phyloP scores from a whole-genome alignment of 2,888 invertebrate species.

The Dynastes maya region DNA sequence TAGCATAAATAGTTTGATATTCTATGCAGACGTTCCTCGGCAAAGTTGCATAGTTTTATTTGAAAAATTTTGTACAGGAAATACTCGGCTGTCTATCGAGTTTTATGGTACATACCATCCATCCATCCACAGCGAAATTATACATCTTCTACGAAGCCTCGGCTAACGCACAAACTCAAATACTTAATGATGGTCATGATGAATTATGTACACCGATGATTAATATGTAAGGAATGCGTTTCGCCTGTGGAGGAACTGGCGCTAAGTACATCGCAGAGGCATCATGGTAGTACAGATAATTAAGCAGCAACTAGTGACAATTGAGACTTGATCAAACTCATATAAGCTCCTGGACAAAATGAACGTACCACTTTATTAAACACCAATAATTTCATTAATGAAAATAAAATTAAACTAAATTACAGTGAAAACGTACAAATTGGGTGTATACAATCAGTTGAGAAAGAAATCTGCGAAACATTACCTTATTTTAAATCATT shows the following conservation, averaged over 20 bases:
- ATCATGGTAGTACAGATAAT: neutral
- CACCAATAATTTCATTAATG: too few relatives aligned
- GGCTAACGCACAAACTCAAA: neutral
- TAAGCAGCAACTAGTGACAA: neutral
- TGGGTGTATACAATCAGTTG: too few relatives aligned
- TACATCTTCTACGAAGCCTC: neutral
- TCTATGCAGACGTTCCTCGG: neutral
- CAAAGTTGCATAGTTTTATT: neutral
- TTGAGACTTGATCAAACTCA: too few relatives aligned
- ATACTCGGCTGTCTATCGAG: constrained; percentile 8
- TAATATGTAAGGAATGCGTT: neutral
- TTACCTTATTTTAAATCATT: too few relatives aligned
- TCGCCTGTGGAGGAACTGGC: neutral
- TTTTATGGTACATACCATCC: neutral
- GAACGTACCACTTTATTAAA: too few relatives aligned
- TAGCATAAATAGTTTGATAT: neutral
- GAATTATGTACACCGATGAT: neutral
- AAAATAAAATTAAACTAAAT: too few relatives aligned
- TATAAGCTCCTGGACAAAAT: too few relatives aligned
- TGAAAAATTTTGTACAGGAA: constrained; percentile 1
- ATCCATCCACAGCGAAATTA: neutral
- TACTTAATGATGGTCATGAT: constrained; percentile 6
- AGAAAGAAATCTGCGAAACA: too few relatives aligned
- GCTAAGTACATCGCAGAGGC: neutral
- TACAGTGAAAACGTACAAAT: too few relatives aligned